A percentile compares a stretch with the other conserved stretches of the same genome.
Evolutionary conservation across 2,888 invertebrate species (phyloP).

Genomic region (Andrena haemorrhoa): DNA sequence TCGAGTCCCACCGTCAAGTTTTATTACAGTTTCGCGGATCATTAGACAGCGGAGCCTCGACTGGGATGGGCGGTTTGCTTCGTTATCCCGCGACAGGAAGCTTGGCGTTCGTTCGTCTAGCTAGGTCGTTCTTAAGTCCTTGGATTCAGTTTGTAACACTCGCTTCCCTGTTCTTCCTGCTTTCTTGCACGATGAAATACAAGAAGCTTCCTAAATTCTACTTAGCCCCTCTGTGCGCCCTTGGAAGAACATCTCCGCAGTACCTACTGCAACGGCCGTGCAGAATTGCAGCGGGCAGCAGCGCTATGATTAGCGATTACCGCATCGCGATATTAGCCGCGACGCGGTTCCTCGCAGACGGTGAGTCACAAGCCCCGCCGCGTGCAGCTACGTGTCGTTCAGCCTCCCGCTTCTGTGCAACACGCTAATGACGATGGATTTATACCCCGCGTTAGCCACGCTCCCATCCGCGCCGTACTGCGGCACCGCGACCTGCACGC

Average conservation of each 20-base stretch:
- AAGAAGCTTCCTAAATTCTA: conserved; percentile 21
- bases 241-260: conserved; percentile 13
- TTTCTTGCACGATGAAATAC: background rate
- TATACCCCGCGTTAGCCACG: conserved; percentile 62
- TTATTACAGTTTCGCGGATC: conserved; percentile 32
- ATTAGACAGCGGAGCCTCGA: conserved; percentile 19
- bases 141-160: background rate
- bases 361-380: conserved; percentile 40
- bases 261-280: background rate
- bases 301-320: conserved; percentile 78
- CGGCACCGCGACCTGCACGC: conserved; percentile 8
- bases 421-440: conserved; percentile 73
- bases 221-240: conserved; percentile 16
- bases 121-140: background rate
- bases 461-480: conserved; percentile 57
- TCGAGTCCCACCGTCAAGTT: background rate
- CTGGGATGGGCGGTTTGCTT: background rate
- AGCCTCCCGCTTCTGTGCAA: conserved; percentile 60
- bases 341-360: conserved; percentile 69
- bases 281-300: conserved; percentile 30
- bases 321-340: conserved; percentile 78
- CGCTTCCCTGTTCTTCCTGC: background rate
- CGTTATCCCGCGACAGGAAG: conserved; percentile 28
- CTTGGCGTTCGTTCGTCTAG: conserved; percentile 10
- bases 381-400: conserved; percentile 26